A percentile compares a stretch with the other conserved stretches of the same genome.
These are phyloP conservation scores for Limanda limanda DNA, from an alignment of 2,113 vertebrate species.

Conservation along the genomic window DNA sequence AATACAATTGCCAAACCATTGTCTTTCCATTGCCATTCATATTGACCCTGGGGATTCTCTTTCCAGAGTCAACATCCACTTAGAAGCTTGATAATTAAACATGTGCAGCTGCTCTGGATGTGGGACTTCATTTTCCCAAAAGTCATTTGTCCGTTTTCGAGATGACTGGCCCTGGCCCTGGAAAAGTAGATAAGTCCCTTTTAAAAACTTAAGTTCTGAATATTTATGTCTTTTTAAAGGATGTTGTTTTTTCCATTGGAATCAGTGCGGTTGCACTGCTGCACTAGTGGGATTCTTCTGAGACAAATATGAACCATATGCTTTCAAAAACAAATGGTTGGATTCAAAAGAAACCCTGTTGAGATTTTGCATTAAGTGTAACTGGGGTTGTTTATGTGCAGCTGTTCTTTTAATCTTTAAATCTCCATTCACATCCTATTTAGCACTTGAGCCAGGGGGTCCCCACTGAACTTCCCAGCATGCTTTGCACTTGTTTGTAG, in stretches of 20 bases:
- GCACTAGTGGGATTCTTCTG: background rate
- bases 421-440: slow-evolving; percentile 24
- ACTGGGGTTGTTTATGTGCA: background rate
- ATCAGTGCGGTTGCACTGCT: background rate
- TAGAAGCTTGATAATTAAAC: slow-evolving; percentile 54
- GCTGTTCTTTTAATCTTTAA: slow-evolving; percentile 14
- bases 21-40: slow-evolving; percentile 14
- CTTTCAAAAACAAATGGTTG: background rate
- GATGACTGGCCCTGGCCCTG: slow-evolving; percentile 9
- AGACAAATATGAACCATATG: slow-evolving; percentile 11
- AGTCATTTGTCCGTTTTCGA: slow-evolving; percentile 30
- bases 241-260: background rate
- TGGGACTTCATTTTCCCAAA: slow-evolving; percentile 45
- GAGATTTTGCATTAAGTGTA: background rate
- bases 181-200: slow-evolving; percentile 9
- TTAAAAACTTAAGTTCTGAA: background rate
- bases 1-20: background rate
- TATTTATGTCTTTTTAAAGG: background rate
- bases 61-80: slow-evolving; percentile 31
- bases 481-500: slow-evolving; percentile 41
- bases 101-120: slow-evolving; percentile 37
- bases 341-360: background rate
- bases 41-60: no score
- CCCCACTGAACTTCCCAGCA: slow-evolving; percentile 20
- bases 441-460: slow-evolving; percentile 15